phyloP scores from a whole-genome alignment of 2,113 vertebrate genomes.

The Alethe castanea region DNA sequence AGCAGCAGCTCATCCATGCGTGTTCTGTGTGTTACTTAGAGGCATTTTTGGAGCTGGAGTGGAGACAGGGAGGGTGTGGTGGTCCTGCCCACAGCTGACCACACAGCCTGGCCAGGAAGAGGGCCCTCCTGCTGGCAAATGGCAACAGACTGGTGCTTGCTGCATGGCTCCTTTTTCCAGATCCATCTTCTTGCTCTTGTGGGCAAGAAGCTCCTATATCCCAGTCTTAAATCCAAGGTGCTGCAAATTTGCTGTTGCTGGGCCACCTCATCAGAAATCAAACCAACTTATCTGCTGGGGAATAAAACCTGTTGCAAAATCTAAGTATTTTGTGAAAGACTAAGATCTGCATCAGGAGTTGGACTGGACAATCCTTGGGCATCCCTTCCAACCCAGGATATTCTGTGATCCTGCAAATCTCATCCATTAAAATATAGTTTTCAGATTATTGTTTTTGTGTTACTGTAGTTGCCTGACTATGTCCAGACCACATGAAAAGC shows the following conservation, averaged over 20 bases:
- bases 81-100: neutral
- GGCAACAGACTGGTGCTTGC: neutral
- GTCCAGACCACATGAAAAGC: neutral
- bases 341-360: neutral
- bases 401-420: neutral
- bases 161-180: neutral
- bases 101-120: neutral
- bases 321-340: neutral
- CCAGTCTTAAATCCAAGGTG: neutral
- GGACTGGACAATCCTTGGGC: neutral
- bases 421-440: neutral
- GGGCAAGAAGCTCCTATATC: neutral
- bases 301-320: neutral
- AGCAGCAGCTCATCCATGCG: neutral
- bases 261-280: neutral
- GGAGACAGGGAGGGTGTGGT: neutral
- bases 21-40: neutral
- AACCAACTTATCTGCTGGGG: neutral
- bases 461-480: neutral
- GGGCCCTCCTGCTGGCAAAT: neutral
- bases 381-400: neutral
- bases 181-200: rapidly evolving
- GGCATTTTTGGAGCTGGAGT: neutral
- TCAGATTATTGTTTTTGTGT: neutral
- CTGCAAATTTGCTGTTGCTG: neutral